phyloP scores from a whole-genome alignment of 2,888 invertebrate species.

The Ophonus ardosiacus region DNA sequence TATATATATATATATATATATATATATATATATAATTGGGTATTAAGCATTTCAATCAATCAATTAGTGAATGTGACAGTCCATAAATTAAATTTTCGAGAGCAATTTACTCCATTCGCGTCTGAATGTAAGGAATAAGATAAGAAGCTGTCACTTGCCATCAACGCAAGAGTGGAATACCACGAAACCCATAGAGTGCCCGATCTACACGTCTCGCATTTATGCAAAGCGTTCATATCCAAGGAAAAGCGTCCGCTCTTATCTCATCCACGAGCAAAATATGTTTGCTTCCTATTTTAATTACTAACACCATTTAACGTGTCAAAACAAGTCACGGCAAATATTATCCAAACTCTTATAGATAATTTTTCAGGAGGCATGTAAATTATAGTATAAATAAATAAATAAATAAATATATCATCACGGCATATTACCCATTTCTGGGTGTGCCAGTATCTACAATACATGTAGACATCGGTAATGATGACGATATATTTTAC shows the following conservation, averaged over 20 bases:
- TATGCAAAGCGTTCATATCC: background rate
- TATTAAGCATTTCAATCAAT: background rate
- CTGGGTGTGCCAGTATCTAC: too few relatives aligned
- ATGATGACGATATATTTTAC: too few relatives aligned
- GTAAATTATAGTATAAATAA: too few relatives aligned
- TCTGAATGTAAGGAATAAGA: conserved; percentile 29
- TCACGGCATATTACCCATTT: too few relatives aligned
- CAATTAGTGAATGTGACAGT: conserved; percentile 1
- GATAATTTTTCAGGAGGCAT: too few relatives aligned
- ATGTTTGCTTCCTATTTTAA: background rate
- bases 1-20: too few relatives aligned
- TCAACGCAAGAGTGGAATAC: conserved; percentile 24
- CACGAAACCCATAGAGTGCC: conserved; percentile 25
- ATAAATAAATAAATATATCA: too few relatives aligned
- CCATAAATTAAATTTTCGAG: conserved; percentile 30
- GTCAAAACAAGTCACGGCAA: too few relatives aligned
- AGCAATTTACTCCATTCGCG: conserved; percentile 9
- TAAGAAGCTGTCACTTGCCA: conserved; percentile 44
- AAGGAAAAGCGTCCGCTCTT: background rate
- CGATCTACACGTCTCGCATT: conserved; percentile 6
- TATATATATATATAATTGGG: too few relatives aligned
- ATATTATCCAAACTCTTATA: too few relatives aligned
- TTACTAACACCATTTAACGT: background rate
- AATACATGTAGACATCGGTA: too few relatives aligned
- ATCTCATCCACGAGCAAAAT: background rate